Evolutionary conservation across 2,797 vertebrate species (phyloP), one percentile per base, ranked within the genome.

Genomic region (Pangasius krempfi): DNA sequence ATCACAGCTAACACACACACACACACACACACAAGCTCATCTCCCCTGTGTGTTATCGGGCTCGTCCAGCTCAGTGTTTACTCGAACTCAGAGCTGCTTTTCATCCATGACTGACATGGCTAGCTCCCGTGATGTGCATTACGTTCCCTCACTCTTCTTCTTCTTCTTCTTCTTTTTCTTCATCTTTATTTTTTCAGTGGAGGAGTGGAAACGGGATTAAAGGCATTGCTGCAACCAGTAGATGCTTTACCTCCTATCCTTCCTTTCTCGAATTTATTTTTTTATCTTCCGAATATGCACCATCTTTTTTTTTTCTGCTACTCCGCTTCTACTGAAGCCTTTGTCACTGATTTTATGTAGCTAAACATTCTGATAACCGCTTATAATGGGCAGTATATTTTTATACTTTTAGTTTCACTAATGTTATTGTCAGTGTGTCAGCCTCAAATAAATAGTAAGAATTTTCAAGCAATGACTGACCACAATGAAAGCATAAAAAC

Each of bases 1-100:
- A 82, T 82, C 86, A 87, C 73, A 30, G 62, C 86, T 64, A 52
- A 50, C 85, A 68, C 82, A 56, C 79, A 50, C 85, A 68, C 82
- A 30, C 47, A 84, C 66, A 72, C 66, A 85, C 68, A 75, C 68
- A 73, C 33, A 58, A 16, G 37, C 84, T 44, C 84, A 73, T 68
- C 78, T 54, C 84, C 68, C 84, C 7, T 85, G n/a, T 64, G 81
- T 75, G 47, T 88, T 88, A 88, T 88, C 88, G 10, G 60, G 37
- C 83, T 76, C 81, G 47, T 66, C 72, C 88, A 88, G 88, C 64
- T 85, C 82, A 44, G 33, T 68, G 82, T 88, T 85, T 79, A 78
- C 60, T 82, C 52, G 16, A 85, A 88, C 58, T 62, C 87, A 75
- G 47, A 76, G 62, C 76, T 62, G 60, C 75, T 70, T 81, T 66